phyloP scores from a whole-genome alignment of 1,140 invertebrate species.

The Brachionus calyciflorus region DNA sequence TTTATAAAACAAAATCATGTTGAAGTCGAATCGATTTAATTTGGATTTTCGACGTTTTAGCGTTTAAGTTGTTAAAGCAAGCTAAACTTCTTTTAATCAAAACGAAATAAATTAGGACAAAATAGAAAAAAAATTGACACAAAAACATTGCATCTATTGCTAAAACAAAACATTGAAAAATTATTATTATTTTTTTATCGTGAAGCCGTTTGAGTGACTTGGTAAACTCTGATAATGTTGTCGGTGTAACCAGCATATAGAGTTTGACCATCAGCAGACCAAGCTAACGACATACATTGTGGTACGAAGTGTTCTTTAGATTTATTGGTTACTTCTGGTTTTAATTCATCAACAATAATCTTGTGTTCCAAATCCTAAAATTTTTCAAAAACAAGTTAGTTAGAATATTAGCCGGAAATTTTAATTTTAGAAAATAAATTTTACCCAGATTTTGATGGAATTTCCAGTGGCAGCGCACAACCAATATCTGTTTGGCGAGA shows the following conservation, averaged over 20 bases:
- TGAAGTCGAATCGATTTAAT: too few species aligned
- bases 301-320: conserved; percentile 66
- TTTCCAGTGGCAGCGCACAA: conserved; percentile 98
- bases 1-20: too few species aligned
- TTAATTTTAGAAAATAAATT: not conserved
- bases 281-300: conserved; percentile 92
- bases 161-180: too few species aligned
- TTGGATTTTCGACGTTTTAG: too few species aligned
- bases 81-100: too few species aligned
- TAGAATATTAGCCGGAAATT: too few species aligned
- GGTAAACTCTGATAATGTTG: conserved; percentile 87
- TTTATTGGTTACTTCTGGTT: conserved; percentile 82
- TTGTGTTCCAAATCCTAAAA: conserved; percentile 92
- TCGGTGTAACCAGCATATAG: conserved; percentile 98
- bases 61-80: too few species aligned
- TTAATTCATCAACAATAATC: conserved; percentile 96
- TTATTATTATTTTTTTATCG: conserved; percentile 17
- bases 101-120: too few species aligned
- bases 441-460: conserved; percentile 94
- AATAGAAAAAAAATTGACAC: too few species aligned
- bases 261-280: conserved; percentile 98
- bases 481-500: conserved; percentile 99
- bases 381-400: not conserved
- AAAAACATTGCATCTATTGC: too few species aligned
- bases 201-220: conserved; percentile 29